A percentile compares a stretch with the other conserved stretches of the same genome.
Evolutionary conservation across 2,888 invertebrate species (phyloP).

Genomic region (Eristalis arbustorum): DNA sequence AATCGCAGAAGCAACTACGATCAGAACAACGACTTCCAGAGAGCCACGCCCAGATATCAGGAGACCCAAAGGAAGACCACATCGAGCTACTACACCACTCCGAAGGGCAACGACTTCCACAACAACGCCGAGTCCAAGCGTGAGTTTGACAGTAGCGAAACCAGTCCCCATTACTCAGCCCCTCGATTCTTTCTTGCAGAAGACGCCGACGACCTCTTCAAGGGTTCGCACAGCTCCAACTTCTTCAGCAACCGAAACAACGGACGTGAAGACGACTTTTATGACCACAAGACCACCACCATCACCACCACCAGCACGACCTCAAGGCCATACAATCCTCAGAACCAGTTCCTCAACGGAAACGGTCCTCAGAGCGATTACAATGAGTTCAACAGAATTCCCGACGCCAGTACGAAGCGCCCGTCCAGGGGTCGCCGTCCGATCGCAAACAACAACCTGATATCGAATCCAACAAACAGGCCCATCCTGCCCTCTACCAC

Average conservation of each 20-base stretch:
- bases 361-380: slow-evolving; percentile 77
- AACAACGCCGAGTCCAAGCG: slow-evolving; percentile 78
- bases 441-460: slow-evolving; percentile 21
- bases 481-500: slow-evolving; percentile 20
- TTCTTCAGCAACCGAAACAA: slow-evolving; percentile 86
- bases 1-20: slow-evolving; percentile 65
- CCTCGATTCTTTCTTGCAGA: slow-evolving; percentile 71
- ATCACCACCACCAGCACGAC: slow-evolving; percentile 71
- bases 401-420: slow-evolving; percentile 72
- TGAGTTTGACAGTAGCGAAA: slow-evolving; percentile 71
- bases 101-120: slow-evolving; percentile 73
- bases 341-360: slow-evolving; percentile 34
- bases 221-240: slow-evolving; percentile 87
- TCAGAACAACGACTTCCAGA: slow-evolving; percentile 71
- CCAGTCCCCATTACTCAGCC: not conserved
- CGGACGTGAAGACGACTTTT: slow-evolving; percentile 83
- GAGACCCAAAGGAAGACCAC: slow-evolving; percentile 76
- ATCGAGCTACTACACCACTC: slow-evolving; percentile 77
- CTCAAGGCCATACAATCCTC: slow-evolving; percentile 27
- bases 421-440: slow-evolving; percentile 71
- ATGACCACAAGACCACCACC: slow-evolving; percentile 78
- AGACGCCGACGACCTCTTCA: slow-evolving; percentile 84
- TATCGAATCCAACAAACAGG: slow-evolving; percentile 13
- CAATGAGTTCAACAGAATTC: slow-evolving; percentile 75
- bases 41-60: slow-evolving; percentile 67